Conservation (phyloP, 2,797 vertebrate genomes). For the Sternotherus odoratus region DNA sequence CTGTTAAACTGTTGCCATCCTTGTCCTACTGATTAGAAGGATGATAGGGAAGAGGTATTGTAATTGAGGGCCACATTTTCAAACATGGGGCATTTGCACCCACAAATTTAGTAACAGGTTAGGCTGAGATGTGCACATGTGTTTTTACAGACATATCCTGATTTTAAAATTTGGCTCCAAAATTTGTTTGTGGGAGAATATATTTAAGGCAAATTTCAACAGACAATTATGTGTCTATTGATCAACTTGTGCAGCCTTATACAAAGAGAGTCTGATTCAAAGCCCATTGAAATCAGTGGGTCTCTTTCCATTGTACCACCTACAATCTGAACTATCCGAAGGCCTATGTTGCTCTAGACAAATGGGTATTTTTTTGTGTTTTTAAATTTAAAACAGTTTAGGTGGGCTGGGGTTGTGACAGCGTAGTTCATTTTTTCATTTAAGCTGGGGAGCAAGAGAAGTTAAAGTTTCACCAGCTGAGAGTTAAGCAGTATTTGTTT, state of each 20-base stretch:
- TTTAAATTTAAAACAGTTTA: neutral
- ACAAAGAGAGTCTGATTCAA: neutral
- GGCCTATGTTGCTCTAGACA: neutral
- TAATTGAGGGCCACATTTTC: neutral
- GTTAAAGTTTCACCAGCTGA: neutral
- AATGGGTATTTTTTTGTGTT: neutral
- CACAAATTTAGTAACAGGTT: neutral
- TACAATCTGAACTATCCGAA: neutral
- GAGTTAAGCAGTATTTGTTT: neutral
- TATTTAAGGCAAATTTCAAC: neutral
- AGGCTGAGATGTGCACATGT: neutral
- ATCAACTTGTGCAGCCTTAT: neutral
- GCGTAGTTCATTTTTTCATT: neutral
- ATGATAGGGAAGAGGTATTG: neutral
- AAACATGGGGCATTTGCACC: accelerated
- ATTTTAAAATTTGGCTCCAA: neutral
- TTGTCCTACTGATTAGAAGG: constrained; percentile 5
- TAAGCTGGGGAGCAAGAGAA: neutral
- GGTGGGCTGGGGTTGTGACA: neutral
- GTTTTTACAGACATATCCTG: neutral
- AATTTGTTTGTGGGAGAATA: neutral
- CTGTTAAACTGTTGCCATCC: neutral
- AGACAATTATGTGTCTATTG: neutral
- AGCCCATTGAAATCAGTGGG: too few species aligned
- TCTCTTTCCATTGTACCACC: too few species aligned